A percentile compares a stretch with the other conserved stretches of the same genome.
Conservation (phyloP, 2,113 vertebrate genomes). For the Oxyura jamaicensis region DNA sequence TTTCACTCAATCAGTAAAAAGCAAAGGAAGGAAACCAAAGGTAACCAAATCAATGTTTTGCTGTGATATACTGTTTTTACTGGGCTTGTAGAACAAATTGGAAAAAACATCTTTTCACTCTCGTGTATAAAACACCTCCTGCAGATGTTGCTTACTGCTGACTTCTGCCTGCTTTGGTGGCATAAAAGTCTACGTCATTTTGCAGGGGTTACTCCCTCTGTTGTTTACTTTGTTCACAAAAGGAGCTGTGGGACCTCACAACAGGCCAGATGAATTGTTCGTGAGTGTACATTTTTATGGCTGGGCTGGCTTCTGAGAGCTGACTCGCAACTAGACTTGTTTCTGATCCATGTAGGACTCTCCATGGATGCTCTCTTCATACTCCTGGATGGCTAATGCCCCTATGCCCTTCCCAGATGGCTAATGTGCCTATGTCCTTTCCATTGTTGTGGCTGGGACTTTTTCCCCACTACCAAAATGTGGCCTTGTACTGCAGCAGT, state of each 20-base stretch:
- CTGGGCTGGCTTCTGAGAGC: not conserved
- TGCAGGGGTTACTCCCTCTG: not conserved
- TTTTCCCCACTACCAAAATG: not conserved
- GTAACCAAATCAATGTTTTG: not conserved
- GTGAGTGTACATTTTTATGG: not conserved
- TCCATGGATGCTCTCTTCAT: not conserved
- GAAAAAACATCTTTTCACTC: not conserved
- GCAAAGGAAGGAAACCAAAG: not conserved
- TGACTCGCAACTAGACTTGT: not conserved
- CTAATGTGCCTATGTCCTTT: not conserved
- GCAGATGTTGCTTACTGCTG: not conserved
- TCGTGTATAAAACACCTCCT: not conserved
- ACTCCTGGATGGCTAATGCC: not conserved
- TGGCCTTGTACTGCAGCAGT: not conserved
- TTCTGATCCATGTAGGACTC: not conserved
- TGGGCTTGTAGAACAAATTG: not conserved
- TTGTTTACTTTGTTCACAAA: not conserved
- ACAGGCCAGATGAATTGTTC: not conserved
- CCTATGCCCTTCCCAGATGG: not conserved
- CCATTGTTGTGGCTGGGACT: not conserved
- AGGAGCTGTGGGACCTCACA: fast-evolving
- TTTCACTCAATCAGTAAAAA: not conserved
- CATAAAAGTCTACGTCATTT: not conserved
- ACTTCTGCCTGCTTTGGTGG: not conserved
- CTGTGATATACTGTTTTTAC: not conserved